A percentile compares a stretch with the other conserved stretches of the same genome.
These are phyloP conservation scores for Zaprionus ghesquierei DNA, from an alignment of 1,140 invertebrate genomes.

Conservation along the genomic window DNA sequence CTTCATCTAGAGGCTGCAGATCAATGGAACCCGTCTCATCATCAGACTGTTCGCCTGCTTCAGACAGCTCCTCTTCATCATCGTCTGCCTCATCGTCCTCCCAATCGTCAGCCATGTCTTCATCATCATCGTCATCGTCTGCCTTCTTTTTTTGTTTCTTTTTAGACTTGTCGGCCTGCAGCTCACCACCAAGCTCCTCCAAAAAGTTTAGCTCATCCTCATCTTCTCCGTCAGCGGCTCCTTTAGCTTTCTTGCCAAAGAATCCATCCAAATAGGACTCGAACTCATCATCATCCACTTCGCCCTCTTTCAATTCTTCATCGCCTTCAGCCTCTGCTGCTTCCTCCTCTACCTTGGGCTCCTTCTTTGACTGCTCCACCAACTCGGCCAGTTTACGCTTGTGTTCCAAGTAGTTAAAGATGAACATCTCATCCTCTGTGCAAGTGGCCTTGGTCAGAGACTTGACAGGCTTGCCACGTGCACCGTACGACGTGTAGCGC, in stretches of 20 bases:
- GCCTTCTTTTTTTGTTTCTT: conserved; percentile 81
- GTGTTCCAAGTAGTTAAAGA: conserved; percentile 80
- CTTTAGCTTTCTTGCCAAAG: conserved; percentile 83
- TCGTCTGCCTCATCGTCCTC: conserved; percentile 72
- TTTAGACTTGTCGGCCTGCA: conserved; percentile 53
- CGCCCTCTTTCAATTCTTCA: conserved; percentile 86
- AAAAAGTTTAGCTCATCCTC: conserved; percentile 79
- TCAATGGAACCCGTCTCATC: conserved; percentile 74
- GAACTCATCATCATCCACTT: conserved; percentile 95
- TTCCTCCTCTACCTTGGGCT: conserved; percentile 59
- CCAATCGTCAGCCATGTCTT: conserved; percentile 75
- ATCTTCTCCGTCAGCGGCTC: conserved; percentile 78
- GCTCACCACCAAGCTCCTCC: conserved; percentile 67
- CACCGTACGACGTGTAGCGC: conserved; percentile 61
- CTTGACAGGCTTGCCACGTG: conserved; percentile 69
- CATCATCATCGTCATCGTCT: conserved; percentile 69
- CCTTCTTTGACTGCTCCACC: conserved; percentile 55
- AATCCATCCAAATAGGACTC: conserved; percentile 88
- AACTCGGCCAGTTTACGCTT: conserved; percentile 73
- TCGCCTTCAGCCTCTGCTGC: conserved; percentile 52
- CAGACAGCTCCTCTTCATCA: conserved; percentile 69
- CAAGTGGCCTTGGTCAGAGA: conserved; percentile 68
- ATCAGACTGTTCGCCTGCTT: conserved; percentile 66
- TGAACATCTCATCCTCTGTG: conserved; percentile 80
- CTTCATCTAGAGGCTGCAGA: conserved; percentile 52